Base-by-base conservation (phyloP, 2,797 vertebrate species). In the Ibycter americanus region DNA sequence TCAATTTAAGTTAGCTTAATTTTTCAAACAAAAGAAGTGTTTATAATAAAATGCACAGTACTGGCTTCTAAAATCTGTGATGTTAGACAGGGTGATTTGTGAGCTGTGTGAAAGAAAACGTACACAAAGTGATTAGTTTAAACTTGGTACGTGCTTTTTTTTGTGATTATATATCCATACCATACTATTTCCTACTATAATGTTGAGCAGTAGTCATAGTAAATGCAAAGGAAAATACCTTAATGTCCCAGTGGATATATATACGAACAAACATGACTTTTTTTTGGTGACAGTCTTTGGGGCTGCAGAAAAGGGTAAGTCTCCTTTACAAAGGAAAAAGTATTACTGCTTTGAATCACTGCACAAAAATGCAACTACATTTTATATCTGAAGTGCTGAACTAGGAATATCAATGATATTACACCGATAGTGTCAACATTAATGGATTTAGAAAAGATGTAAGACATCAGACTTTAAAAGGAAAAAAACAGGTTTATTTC, bases 401-500 rank as follows among this genome's bases (percentile, higher is more conserved):
- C 34, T 22, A 55, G 40, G 44, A 78, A 23, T 15, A 76, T 16
- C 15, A 58, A 32, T 65, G 25, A 40, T 32, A 70, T 3, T 25
- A 87, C 49, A 42, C 36, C 21, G 34, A 49, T 66, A 65, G 8
- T 16, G 58, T 59, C 34, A 62, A 18, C 32, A 15, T 15, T 34
- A 71, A 20, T 5, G 15, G 47, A 29, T 76, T 74, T 62, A 55
- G n/a, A 78, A 63, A 72, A 90, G 16, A 93, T 67, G 23, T 36
- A 52, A 76, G 84, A 97, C 90, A 87, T 38, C 86, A 96, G 66
- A 90, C 78, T 74, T 91, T 61, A 91, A 93, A 93, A 97, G 95
- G 74, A 90, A 89, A 93, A 95, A 96, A 90, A 1, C 83, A 94
- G 78, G 47, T 96, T 97, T 95, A 96, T 96, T 97, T 82, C 95